Evolutionary conservation across 2,888 invertebrate species (phyloP), one percentile per base, ranked within the genome.

Genomic region (Ormyrus thymus): DNA sequence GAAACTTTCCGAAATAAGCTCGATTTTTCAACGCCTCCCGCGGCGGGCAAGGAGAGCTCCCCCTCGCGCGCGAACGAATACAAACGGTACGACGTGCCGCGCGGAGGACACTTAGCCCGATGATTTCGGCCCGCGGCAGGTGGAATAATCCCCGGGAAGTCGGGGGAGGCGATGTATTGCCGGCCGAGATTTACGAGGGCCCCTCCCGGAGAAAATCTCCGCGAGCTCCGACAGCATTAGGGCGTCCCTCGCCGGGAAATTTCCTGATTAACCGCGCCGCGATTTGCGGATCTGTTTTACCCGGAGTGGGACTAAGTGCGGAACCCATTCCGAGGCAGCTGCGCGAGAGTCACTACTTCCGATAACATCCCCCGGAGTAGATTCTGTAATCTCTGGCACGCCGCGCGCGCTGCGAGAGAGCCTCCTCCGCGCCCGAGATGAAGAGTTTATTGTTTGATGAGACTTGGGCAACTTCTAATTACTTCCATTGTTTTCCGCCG

Each of bases 181-280:
- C 58, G 11, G 15, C 10, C 5, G 10, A 73, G 72, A 76, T 80
- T 76, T 80, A 80, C 69, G 76, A 68, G 61, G 29, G 51, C 53
- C 64, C 53, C 64, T 72, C 56, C 29, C 29, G 29, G 51, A 50
- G 64, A 71, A 71, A 71, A 71, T 79, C 66, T 78, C 50, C 50
- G 58, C 56, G 15, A 68, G 75, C 80, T 77, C 76, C 76, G 62
- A 80, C 80, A 75, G 80, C 80, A 77, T 80, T 80, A 80, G 74
- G 74, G 80, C 71, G 80, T 48, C 68, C 45, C 75, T 71, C 51
- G 56, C 65, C 7, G 13, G 68, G 74, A 73, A 80, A 80, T 80
- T 80, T 77, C 72, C 77, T 80, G 80, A 80, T 80, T 80, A 77
- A 74, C 77, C 59, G 29, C 59, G 29, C 61, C 45, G 66, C 79